These are phyloP conservation scores for Chaetophractus vellerosus DNA, from an alignment of 2,797 vertebrate genomes.

Conservation along the genomic window DNA sequence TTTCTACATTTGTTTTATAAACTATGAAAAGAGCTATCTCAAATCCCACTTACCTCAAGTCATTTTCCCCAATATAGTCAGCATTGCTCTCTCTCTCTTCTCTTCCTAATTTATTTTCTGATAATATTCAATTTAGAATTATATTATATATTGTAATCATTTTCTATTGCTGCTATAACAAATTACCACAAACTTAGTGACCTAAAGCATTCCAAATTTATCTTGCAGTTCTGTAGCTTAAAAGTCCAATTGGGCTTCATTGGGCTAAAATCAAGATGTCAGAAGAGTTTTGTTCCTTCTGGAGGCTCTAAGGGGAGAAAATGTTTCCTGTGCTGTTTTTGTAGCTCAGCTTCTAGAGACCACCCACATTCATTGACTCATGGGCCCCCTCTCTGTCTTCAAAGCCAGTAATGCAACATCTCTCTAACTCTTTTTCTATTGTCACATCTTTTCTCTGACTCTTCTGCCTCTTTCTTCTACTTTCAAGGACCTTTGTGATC, in stretches of 20 bases:
- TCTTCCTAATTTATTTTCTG: slow-evolving; percentile 48
- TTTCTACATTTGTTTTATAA: slow-evolving; percentile 33
- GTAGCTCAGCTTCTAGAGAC: background rate
- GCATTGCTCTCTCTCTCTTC: slow-evolving; percentile 12
- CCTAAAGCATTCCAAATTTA: background rate
- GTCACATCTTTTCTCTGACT: background rate
- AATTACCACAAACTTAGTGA: background rate
- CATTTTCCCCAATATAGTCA: slow-evolving; percentile 34
- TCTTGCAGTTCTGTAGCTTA: background rate
- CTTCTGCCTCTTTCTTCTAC: background rate
- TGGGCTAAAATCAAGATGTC: background rate
- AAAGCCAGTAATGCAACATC: background rate
- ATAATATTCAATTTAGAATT: slow-evolving; percentile 43
- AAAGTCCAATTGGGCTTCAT: background rate
- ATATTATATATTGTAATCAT: background rate
- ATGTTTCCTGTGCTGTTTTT: background rate
- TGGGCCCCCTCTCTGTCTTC: background rate
- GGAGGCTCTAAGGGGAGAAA: background rate
- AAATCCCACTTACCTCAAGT: background rate
- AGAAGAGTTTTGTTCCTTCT: background rate
- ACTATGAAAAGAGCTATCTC: slow-evolving; percentile 1
- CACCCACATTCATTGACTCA: background rate
- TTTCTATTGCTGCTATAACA: slow-evolving; percentile 44
- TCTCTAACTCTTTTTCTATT: background rate
- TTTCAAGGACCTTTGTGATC: slow-evolving; percentile 11